phyloP scores from a whole-genome alignment of 2,113 vertebrate species.

The Meriones unguiculatus region DNA sequence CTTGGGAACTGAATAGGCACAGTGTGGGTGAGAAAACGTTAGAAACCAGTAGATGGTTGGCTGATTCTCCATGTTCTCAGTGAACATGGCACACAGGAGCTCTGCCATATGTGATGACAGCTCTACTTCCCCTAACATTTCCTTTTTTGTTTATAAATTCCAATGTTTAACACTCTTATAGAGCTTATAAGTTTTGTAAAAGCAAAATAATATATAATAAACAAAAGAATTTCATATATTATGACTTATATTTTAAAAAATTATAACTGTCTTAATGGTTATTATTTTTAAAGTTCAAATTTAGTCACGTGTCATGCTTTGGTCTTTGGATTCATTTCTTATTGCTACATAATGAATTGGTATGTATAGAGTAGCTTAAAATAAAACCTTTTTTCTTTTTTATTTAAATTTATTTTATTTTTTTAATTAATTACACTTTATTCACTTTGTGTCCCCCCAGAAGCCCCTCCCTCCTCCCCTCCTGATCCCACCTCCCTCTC shows the following conservation, averaged over 20 bases:
- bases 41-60: not conserved
- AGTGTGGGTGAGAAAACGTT: not conserved
- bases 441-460: too few relatives aligned
- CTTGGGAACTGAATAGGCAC: not conserved
- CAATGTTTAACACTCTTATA: not conserved
- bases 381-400: not conserved
- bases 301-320: not conserved
- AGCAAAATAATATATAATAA: not conserved
- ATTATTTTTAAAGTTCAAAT: not conserved
- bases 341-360: not conserved
- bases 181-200: not conserved
- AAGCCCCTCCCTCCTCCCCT: too few relatives aligned
- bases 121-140: not conserved
- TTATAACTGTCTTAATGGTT: not conserved
- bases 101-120: not conserved
- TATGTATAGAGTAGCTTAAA: not conserved
- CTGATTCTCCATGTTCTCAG: not conserved
- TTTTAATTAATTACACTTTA: too few relatives aligned
- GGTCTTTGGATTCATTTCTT: not conserved
- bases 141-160: not conserved
- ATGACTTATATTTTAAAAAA: not conserved
- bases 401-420: too few relatives aligned
- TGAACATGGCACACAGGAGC: not conserved
- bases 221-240: not conserved
- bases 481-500: too few relatives aligned